Percentiles rank a stretch among this genome's conserved stretches.
Evolutionary conservation across 2,113 vertebrate species (phyloP).

Genomic region (Tichodroma muraria): DNA sequence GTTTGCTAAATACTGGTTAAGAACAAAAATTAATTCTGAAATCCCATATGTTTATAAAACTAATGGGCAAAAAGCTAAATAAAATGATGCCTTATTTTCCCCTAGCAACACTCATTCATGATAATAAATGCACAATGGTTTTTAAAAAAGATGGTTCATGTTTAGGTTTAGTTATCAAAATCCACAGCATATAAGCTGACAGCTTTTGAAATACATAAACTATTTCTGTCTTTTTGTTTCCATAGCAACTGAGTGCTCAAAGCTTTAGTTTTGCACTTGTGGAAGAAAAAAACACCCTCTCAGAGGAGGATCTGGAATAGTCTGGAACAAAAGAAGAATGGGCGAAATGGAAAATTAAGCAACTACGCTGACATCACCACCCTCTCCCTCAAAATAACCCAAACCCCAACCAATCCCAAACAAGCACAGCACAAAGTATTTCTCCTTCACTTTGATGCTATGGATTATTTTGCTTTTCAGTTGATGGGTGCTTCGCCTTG

Average conservation of each 20-base stretch:
- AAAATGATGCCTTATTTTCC: conserved; percentile 62
- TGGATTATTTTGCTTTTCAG: neutral
- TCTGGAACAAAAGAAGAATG: conserved; percentile 70
- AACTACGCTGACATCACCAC: neutral
- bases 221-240: conserved; percentile 76
- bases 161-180: conserved; percentile 80
- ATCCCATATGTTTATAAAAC: conserved; percentile 53
- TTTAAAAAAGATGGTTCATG: conserved; percentile 47
- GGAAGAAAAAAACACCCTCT: conserved; percentile 31
- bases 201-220: conserved; percentile 80
- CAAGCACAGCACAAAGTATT: neutral
- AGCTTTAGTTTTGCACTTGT: conserved; percentile 70
- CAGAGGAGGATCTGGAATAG: conserved; percentile 62
- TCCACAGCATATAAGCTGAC: conserved; percentile 73
- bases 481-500: neutral
- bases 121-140: conserved; percentile 47
- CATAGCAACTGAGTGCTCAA: conserved; percentile 76
- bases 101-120: conserved; percentile 18
- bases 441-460: neutral
- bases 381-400: neutral
- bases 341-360: conserved; percentile 47
- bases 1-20: conserved; percentile 63
- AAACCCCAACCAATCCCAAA: neutral
- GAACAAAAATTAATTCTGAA: conserved; percentile 47
- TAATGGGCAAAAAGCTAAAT: conserved; percentile 28